Conservation (phyloP, 2,888 invertebrate species). For the Eremobia ochroleuca region DNA sequence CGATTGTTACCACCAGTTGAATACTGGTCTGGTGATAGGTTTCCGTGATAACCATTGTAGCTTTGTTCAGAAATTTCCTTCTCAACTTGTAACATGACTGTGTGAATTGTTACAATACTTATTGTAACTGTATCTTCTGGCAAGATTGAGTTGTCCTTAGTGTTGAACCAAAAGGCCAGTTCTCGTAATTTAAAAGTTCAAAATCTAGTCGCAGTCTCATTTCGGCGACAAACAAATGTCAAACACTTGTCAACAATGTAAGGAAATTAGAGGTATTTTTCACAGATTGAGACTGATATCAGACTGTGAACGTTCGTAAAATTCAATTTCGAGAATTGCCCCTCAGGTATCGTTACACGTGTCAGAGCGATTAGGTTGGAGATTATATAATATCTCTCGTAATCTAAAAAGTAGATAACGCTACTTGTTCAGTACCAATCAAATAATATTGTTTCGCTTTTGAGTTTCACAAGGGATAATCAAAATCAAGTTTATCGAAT, state of each 20-base stretch:
- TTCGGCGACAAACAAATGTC: background rate
- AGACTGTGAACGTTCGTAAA: background rate
- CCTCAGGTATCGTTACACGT: background rate
- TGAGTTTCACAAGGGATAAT: slow-evolving; percentile 15
- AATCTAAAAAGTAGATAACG: slow-evolving; percentile 6
- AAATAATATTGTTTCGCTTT: slow-evolving; percentile 3
- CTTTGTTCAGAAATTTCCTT: slow-evolving; percentile 27
- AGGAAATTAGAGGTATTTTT: background rate
- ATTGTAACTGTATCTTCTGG: slow-evolving; percentile 14
- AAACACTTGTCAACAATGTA: background rate
- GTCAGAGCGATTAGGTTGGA: background rate
- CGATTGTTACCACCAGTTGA: slow-evolving; percentile 59
- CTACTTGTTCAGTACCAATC: background rate
- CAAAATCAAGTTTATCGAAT: slow-evolving; percentile 22
- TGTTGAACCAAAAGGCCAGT: background rate
- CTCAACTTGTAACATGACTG: slow-evolving; percentile 25
- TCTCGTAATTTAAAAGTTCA: background rate
- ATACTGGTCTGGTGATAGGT: slow-evolving; percentile 48
- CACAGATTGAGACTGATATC: background rate
- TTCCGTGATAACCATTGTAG: slow-evolving; percentile 44
- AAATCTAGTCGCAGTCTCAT: background rate
- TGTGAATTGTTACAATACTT: slow-evolving; percentile 24
- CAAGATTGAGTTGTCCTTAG: slow-evolving; percentile 7
- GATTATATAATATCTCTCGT: slow-evolving; percentile 4
- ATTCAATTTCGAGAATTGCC: background rate